Conservation (phyloP, 2,797 vertebrate genomes). For the Dendrocincla fuliginosa region DNA sequence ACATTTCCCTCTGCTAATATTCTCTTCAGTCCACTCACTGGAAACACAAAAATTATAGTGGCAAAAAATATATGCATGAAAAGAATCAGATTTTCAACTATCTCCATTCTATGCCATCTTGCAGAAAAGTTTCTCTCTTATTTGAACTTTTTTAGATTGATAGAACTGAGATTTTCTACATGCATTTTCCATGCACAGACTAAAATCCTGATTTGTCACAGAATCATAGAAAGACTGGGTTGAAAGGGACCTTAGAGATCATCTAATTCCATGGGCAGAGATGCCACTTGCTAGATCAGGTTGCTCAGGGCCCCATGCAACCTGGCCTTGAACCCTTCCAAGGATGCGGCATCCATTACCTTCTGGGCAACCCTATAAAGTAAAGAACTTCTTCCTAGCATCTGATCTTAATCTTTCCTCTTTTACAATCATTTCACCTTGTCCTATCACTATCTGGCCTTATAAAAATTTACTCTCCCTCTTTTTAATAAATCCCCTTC, state of each 20-base stretch:
- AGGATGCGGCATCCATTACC: not conserved
- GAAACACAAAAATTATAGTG: not conserved
- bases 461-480: not conserved
- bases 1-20: not conserved
- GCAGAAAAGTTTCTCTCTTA: not conserved
- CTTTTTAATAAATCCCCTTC: not conserved
- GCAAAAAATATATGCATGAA: not conserved
- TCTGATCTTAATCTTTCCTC: not conserved
- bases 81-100: not conserved
- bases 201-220: not conserved
- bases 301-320: not conserved
- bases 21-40: not conserved
- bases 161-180: not conserved
- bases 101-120: not conserved
- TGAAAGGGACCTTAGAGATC: not conserved
- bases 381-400: not conserved
- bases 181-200: not conserved
- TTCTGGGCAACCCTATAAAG: not conserved
- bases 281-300: rapidly evolving
- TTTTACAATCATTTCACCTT: not conserved
- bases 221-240: not conserved
- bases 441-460: no score
- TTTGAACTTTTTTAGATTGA: not conserved
- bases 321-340: not conserved
- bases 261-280: not conserved